Base-by-base conservation (phyloP, 2,797 vertebrate genomes). In the Gymnothorax reevesii region DNA sequence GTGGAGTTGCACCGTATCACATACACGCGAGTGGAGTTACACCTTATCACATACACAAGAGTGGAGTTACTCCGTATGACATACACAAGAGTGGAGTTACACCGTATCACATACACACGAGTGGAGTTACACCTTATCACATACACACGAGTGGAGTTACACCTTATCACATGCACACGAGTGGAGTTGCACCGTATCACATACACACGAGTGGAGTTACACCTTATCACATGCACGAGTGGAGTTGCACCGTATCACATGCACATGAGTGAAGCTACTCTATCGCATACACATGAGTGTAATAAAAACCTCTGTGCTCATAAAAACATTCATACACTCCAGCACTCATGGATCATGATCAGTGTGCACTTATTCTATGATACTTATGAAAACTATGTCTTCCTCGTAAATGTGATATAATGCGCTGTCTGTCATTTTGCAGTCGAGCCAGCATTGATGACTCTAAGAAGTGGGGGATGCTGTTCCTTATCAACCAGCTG, bases 381-480 rank as follows among this genome's bases (percentile, higher is more conserved):
- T 42, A 42, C 33, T 42, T 42, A 42, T 1, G 33, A 42, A 42
- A 42, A 42, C 33, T 42, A 42, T 42, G 33, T 42, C 33, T 42
- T 42, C 33, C 33, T 1, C 33, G 2, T 42, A 42, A 42, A 42
- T 42, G 33, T 42, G 33, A 42, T 42, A 42, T 42, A 42, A 42
- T 42, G 33, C 33, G 20, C n/a, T 83, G 13, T 80, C 0, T 83
- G 42, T 84, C 69, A 33, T 54, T 27, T 87, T 87, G 0, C 91
- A 99, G 98, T 77, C 98, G 98, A 15, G 98, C 98, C 0, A 97
- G 98, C 2, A 98, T 99, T 8, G 98, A 99, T 0, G 98, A 99
- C 92, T 99, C 98, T 0, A 99, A 99, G 91, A 99, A 99, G 92
- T 99, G 98, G 98, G 98, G 98, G 25, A 99, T 99, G 98, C 92